A percentile compares a stretch with the other conserved stretches of the same genome.
Evolutionary conservation across 2,113 vertebrate genomes (phyloP).

Genomic region (Antechinus flavipes): DNA sequence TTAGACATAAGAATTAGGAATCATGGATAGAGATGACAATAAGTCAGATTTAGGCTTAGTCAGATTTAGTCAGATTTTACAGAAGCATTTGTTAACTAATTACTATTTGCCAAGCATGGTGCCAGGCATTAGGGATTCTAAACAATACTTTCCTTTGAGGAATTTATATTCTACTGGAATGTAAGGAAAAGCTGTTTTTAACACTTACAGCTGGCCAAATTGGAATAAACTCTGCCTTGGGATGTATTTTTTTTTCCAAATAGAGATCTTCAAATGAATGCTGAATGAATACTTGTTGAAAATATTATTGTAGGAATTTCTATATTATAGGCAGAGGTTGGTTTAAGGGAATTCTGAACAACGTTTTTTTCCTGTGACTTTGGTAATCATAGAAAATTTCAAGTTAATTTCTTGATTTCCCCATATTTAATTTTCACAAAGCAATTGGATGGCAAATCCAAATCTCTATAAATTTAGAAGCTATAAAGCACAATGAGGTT

Average conservation of each 20-base stretch:
- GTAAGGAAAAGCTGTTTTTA: neutral
- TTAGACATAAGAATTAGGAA: neutral
- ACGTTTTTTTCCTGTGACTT: neutral
- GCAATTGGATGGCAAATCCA: constrained; percentile 30
- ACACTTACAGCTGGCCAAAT: neutral
- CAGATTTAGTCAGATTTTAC: neutral
- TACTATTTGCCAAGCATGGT: neutral
- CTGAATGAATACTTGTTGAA: neutral
- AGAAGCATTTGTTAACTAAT: neutral
- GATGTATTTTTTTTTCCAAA: neutral
- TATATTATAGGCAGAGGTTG: neutral
- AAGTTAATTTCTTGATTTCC: neutral
- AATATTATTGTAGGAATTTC: neutral
- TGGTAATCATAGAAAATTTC: neutral
- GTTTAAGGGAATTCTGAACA: neutral
- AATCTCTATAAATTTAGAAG: constrained; percentile 25
- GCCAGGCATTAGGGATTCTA: neutral
- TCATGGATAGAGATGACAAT: neutral
- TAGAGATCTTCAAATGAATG: neutral
- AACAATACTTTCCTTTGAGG: neutral
- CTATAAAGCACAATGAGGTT: constrained; percentile 44
- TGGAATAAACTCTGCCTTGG: neutral
- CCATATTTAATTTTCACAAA: constrained; percentile 7
- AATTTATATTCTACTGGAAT: neutral
- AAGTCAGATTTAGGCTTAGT: neutral